These are phyloP conservation scores for Pelobates fuscus DNA, from an alignment of 2,113 vertebrate genomes.

Conservation along the genomic window DNA sequence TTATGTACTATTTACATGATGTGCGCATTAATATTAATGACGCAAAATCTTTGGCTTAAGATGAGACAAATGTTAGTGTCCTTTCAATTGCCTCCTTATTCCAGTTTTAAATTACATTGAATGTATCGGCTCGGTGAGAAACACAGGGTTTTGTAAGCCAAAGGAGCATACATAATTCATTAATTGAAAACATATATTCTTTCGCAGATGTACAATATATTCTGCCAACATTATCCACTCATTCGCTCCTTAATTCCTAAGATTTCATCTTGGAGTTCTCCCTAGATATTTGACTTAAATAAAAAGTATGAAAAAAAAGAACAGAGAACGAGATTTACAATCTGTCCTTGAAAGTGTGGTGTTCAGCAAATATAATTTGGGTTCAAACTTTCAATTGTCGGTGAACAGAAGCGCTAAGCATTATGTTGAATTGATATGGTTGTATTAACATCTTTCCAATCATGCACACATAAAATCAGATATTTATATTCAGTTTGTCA, in stretches of 20 bases:
- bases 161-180: slow-evolving; percentile 42
- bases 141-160: slow-evolving; percentile 20
- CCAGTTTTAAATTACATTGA: slow-evolving; percentile 33
- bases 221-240: slow-evolving; percentile 39
- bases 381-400: slow-evolving; percentile 22
- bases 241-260: slow-evolving; percentile 39
- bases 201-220: slow-evolving; percentile 43
- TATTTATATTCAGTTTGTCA: not conserved
- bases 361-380: slow-evolving; percentile 30
- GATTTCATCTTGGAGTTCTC: slow-evolving; percentile 32
- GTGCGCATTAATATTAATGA: slow-evolving; percentile 23
- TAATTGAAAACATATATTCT: slow-evolving; percentile 49
- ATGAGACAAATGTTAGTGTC: slow-evolving; percentile 18
- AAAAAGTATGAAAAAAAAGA: slow-evolving; percentile 2
- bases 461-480: too few relatives aligned
- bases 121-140: slow-evolving; percentile 18
- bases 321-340: slow-evolving; percentile 31
- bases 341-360: slow-evolving; percentile 38
- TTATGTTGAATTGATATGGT: slow-evolving; percentile 3
- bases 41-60: not conserved
- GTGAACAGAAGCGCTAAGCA: slow-evolving; percentile 1
- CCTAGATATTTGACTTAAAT: slow-evolving; percentile 31
- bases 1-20: slow-evolving; percentile 17
- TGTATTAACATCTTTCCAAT: not conserved
- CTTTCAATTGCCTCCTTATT: slow-evolving; percentile 20